Evolutionary conservation across 1,140 invertebrate species (phyloP), one percentile per base, ranked within the genome.

Genomic region (Trichonephila inaurata): DNA sequence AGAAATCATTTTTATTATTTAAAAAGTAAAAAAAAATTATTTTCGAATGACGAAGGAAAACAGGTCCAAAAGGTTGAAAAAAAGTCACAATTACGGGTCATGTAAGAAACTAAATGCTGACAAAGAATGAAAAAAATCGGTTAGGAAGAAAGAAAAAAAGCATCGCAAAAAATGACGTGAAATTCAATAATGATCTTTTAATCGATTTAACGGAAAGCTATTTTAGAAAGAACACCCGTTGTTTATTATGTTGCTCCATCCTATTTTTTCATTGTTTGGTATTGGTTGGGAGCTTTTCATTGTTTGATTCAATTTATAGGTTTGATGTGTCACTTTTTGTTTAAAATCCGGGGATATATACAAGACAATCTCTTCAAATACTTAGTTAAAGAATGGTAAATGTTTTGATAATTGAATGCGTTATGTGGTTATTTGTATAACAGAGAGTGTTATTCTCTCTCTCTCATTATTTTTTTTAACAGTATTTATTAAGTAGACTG

Each of bases 101-200:
- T 72, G 28, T 72, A 33, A 72, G 28, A 2, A 72, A 24, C 28
- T 24, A 72, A 24, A 16, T 33, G 0, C 3, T 7, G 10, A 14
- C 24, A 24, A 72, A 72, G 14, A 16, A 5, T 24, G 16, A 72
- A 24, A 72, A 72, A 72, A 72, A 24, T 72, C 24, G 28, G n/a
- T 72, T 7, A 16, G n/a, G 8, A n/a, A 14, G 19, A 85, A 85
- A 85, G 33, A 40, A 85, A 18, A 85, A 85, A 85, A 85, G 5
- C 82, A 44, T n/a, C 18, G 44, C 12, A 85, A 85, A 89, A 89
- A 89, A 44, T 89, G 88, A 89, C 88, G 88, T 24, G 60, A 89
- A 72, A 89, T 89, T 89, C 88, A 72, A 89, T 89, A 89, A 89
- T 89, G 88, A 72, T 89, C 88, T 89, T 89, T 89, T 89, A 89